Conservation (phyloP, 2,888 invertebrate genomes). For the Eurois occulta region DNA sequence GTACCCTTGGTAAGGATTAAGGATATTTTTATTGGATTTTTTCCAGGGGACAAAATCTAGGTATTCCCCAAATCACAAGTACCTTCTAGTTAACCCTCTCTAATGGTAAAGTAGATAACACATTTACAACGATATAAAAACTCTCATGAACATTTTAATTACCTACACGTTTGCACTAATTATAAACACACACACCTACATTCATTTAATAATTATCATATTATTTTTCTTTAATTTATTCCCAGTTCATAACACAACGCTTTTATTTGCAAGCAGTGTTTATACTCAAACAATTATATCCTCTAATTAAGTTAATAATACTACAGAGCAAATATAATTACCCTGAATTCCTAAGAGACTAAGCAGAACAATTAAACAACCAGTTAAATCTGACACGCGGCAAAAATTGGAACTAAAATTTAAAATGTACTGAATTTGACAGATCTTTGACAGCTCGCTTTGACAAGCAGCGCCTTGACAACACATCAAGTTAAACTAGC, state of each 20-base stretch:
- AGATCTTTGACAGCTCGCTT: neutral
- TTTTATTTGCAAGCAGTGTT: conserved; percentile 11
- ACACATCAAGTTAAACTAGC: conserved; percentile 14
- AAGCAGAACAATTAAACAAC: neutral
- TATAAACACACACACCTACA: conserved; percentile 16
- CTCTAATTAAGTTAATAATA: conserved; percentile 29
- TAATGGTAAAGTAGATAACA: neutral
- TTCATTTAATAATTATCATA: conserved; percentile 20
- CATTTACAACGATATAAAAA: conserved; percentile 1
- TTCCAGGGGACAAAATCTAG: too few relatives aligned
- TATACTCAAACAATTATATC: conserved; percentile 15
- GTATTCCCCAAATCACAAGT: neutral
- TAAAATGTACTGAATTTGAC: neutral
- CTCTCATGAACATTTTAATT: conserved; percentile 9
- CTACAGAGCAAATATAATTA: conserved; percentile 21
- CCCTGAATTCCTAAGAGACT: neutral
- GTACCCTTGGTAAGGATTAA: too few relatives aligned
- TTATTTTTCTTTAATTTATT: conserved; percentile 40
- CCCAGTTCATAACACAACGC: neutral
- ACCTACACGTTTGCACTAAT: conserved; percentile 16
- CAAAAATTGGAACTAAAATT: neutral
- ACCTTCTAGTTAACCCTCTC: neutral
- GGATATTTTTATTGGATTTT: too few relatives aligned
- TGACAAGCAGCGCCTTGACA: neutral
- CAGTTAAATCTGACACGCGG: neutral